Percentiles rank a stretch among this genome's conserved stretches.
Conservation (phyloP, 1,140 invertebrate species). For the Pteromalus puparum region DNA sequence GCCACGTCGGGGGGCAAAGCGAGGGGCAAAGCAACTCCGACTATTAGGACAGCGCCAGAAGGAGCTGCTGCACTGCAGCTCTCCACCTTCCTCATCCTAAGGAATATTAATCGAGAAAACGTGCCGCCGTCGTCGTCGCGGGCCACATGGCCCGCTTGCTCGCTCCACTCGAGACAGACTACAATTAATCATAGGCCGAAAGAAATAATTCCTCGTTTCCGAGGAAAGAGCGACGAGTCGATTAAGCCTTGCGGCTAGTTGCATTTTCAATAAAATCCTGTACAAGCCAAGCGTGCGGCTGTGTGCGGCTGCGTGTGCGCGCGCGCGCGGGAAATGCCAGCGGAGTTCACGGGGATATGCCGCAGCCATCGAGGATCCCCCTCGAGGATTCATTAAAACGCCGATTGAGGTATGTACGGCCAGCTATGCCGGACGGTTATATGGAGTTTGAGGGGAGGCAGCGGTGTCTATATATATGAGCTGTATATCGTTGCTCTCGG, state of each 20-base stretch:
- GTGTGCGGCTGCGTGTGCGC: too few species aligned
- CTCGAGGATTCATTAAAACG: slow-evolving; percentile 48
- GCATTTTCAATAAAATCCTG: slow-evolving; percentile 44
- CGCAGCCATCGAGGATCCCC: slow-evolving; percentile 2
- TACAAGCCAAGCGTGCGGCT: background rate
- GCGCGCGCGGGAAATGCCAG: background rate
- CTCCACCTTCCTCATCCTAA: slow-evolving; percentile 14
- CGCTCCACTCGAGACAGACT: background rate
- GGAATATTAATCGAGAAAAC: slow-evolving; percentile 58
- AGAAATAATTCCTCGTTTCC: slow-evolving; percentile 39
- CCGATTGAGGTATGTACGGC: slow-evolving; percentile 31
- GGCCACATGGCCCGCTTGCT: slow-evolving; percentile 20
- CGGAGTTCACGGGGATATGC: slow-evolving; percentile 7
- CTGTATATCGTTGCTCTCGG: background rate
- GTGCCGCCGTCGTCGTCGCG: slow-evolving; percentile 42
- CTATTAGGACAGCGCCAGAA: slow-evolving; percentile 16
- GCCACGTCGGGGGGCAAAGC: slow-evolving; percentile 18
- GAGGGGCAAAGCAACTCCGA: slow-evolving; percentile 5
- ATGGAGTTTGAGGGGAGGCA: background rate
- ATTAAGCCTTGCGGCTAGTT: slow-evolving; percentile 22
- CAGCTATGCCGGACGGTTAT: background rate
- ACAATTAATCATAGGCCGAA: slow-evolving; percentile 32
- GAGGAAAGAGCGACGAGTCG: slow-evolving; percentile 21
- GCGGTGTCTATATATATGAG: background rate
- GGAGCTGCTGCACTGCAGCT: background rate